These are phyloP conservation scores for Xanthorhoe designata DNA, from an alignment of 2,888 invertebrate species.

Conservation along the genomic window DNA sequence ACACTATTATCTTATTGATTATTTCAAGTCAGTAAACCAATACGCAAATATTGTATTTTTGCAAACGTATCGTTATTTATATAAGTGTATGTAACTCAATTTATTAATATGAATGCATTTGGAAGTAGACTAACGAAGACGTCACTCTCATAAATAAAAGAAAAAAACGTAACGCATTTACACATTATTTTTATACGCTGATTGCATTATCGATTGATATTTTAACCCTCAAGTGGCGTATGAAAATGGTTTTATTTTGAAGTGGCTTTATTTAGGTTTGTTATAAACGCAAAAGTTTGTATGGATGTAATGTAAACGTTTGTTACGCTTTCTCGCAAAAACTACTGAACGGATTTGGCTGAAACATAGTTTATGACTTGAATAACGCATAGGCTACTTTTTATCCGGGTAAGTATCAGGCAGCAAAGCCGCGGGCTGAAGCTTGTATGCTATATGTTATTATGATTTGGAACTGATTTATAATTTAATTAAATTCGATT, in stretches of 20 bases:
- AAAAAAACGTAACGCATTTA: constrained; percentile 49
- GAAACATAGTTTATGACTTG: not conserved
- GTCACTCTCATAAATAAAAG: constrained; percentile 44
- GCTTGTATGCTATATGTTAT: no score
- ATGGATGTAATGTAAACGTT: no score
- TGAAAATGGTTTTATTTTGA: constrained; percentile 33
- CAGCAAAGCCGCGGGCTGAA: no score
- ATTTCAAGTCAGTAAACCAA: no score
- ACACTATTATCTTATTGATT: no score
- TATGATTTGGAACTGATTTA: no score
- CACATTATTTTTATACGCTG: constrained; percentile 64
- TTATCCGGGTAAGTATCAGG: no score
- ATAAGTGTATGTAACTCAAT: constrained; percentile 1
- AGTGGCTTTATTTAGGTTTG: constrained; percentile 24
- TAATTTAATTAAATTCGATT: no score
- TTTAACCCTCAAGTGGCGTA: constrained; percentile 62
- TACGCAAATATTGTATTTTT: not conserved
- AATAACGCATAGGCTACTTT: no score
- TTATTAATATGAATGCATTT: constrained; percentile 13
- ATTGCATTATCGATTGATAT: constrained; percentile 68
- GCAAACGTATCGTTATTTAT: constrained; percentile 10
- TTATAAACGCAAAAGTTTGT: no score
- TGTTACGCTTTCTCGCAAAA: no score
- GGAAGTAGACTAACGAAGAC: constrained; percentile 26
- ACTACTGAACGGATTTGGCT: no score